These are phyloP conservation scores for Hemibates koningsi DNA, from an alignment of 2,113 vertebrate genomes.

Conservation along the genomic window DNA sequence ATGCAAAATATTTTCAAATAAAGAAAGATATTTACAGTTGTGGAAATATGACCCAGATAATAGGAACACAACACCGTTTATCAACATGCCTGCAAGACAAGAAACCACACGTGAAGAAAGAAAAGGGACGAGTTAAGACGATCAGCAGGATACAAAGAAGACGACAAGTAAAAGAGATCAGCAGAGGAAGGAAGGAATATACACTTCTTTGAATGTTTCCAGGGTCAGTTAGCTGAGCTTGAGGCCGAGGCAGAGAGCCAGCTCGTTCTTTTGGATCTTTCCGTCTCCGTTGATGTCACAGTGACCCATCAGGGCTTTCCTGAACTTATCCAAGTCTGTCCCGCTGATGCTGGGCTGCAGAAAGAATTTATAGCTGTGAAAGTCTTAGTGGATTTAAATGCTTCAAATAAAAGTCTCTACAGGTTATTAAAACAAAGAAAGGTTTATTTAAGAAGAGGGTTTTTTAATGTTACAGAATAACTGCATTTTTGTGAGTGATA, in stretches of 20 bases:
- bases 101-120: not conserved
- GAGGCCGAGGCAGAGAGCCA: conserved; percentile 89
- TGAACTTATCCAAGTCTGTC: conserved; percentile 85
- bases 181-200: not conserved
- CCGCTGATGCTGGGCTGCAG: conserved; percentile 84
- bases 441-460: not conserved
- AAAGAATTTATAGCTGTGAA: not conserved
- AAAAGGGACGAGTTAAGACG: not conserved
- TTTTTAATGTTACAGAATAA: not conserved
- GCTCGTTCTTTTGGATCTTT: conserved; percentile 92
- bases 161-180: not conserved
- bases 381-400: not conserved
- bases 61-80: rapidly evolving
- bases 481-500: not conserved
- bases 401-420: not conserved
- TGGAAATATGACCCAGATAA: not conserved
- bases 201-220: rapidly evolving
- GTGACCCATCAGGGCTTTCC: conserved; percentile 82
- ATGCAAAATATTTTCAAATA: not conserved
- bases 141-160: not conserved
- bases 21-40: not conserved
- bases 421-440: not conserved
- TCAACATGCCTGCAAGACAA: not conserved
- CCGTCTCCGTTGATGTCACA: conserved; percentile 89
- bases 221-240: conserved; percentile 67